Evolutionary conservation across 2,113 vertebrate genomes (phyloP), one percentile per base, ranked within the genome.

Genomic region (Podarcis raffonei): DNA sequence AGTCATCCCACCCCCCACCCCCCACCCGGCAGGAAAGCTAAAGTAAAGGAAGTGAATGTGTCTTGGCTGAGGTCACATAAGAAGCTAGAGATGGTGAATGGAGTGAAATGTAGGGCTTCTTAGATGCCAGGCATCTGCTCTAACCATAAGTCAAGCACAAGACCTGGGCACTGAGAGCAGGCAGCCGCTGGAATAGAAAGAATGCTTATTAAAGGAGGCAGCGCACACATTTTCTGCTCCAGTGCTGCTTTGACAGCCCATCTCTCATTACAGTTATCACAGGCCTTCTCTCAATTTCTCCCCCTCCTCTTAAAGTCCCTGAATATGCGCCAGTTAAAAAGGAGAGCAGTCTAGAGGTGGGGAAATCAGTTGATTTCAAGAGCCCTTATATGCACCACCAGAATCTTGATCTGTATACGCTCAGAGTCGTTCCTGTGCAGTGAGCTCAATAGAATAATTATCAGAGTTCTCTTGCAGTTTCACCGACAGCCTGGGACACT

Each of bases 321-420:
- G 37, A 0, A 53, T 81, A 0, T 27, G 25, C 0, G 1, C 22
- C 4, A 1, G 0, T 4, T 6, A 39, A 72, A 42, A 59, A 35
- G 72, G 23, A 11, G 32, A 4, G 27, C 48, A 53, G 25, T 9
- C 16, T 48, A 76, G 78, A 37, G n/a, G 30, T 32, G 12, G 13
- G 8, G 32, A 78, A 78, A 59, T 59, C 39, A 16, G 62, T 84
- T 78, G 20, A 77, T 83, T 81, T 76, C 37, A 68, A 77, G 87
- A 53, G 74, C n/a, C 23, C 62, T 57, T 78, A 9, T 22, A 84
- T 68, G 48, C 27, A 48, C 77, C n/a, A 68, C 2, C n/a, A 27
- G 6, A 68, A 57, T 8, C 12, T 86, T 82, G 15, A 39, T 32
- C 79, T 27, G 57, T 18, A 57, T 68, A 76, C 37, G 8, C 18